Conservation (phyloP, 2,113 vertebrate species). For the Irena cyanogastra region DNA sequence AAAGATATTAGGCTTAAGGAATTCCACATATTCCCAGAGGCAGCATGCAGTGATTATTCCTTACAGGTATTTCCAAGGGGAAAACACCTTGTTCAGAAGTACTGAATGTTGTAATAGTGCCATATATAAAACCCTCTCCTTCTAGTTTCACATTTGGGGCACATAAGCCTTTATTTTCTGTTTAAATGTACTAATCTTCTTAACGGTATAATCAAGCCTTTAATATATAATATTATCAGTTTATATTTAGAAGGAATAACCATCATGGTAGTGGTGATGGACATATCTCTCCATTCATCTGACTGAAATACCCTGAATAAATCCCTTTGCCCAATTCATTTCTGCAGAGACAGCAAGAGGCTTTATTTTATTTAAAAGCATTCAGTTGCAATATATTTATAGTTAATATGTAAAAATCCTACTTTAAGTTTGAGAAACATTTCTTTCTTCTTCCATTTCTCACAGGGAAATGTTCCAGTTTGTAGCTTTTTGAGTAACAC, state of each 20-base stretch:
- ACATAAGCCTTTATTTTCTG: conserved; percentile 38
- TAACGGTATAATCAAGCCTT: conserved; percentile 45
- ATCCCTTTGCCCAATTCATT: conserved; percentile 47
- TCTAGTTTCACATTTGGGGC: conserved; percentile 34
- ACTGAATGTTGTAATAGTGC: not conserved
- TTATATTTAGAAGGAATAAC: conserved; percentile 64
- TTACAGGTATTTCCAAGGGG: not conserved
- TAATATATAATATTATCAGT: conserved; percentile 54
- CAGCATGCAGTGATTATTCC: not conserved
- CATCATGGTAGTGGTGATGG: conserved; percentile 3
- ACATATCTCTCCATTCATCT: conserved; percentile 60
- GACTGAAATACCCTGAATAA: conserved; percentile 53
- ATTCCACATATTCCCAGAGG: not conserved
- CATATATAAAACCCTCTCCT: not conserved
- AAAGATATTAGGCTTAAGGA: not conserved
- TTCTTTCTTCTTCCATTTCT: not conserved
- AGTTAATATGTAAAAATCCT: conserved; percentile 39
- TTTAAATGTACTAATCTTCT: conserved; percentile 62
- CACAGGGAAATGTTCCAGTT: not conserved
- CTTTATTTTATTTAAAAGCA: conserved; percentile 54
- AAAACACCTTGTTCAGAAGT: conserved; percentile 11
- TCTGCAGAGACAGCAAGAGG: conserved; percentile 31
- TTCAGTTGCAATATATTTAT: conserved; percentile 37
- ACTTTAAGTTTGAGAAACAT: not conserved
- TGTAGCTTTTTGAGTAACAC: not conserved